Base-by-base conservation (phyloP, 2,888 invertebrate genomes). In the Lathronympha strigana region DNA sequence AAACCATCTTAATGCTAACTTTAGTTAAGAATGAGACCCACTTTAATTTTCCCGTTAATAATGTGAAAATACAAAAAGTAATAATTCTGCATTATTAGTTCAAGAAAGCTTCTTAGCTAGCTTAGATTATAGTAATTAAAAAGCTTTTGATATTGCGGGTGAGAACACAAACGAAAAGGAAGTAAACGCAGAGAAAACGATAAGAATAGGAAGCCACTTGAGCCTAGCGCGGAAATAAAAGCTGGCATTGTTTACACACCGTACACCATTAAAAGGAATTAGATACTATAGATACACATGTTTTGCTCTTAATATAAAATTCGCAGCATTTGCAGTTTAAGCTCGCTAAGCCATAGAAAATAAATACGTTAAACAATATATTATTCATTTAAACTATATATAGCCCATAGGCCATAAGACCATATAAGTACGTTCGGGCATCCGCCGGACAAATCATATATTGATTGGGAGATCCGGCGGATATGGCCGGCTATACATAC, bases 271-370 rank as follows among this genome's bases (percentile, higher is more conserved):
- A 21, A 31, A 31, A 19, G 8, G 15, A n/a, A 40, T 40, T 15
- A 28, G 28, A n/a, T n/a, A 4, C 28, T 28, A 6, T 36, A 21
- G n/a, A 15, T 36, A 53, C 13, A 4, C 2, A 50, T n/a, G 21
- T 17, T 43, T 53, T 19, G n/a, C 9, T 47, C 2, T 43, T 55
- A 68, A 64, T 66, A 68, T 68, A 67, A 69, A 71, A 69, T 71
- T 70, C 72, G 66, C 63, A 64, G 61, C 66, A 62, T 63, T 58
- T 53, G 36, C 43, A 66, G 4, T 28, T 31, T 5, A 4, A 19
- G 31, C 8, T 57, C 57, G 57, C 57, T 45, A n/a, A 31, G 57
- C 45, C 17, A 8, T 54, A 38, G 2, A 8, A 11, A 21, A 17
- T 51, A 31, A 11, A 13, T 19, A 23, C 6, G 23, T n/a, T n/a